Percentiles rank a stretch among this genome's conserved stretches.
phyloP scores from a whole-genome alignment of 2,797 vertebrate species.

The Sebastes vulpes region DNA sequence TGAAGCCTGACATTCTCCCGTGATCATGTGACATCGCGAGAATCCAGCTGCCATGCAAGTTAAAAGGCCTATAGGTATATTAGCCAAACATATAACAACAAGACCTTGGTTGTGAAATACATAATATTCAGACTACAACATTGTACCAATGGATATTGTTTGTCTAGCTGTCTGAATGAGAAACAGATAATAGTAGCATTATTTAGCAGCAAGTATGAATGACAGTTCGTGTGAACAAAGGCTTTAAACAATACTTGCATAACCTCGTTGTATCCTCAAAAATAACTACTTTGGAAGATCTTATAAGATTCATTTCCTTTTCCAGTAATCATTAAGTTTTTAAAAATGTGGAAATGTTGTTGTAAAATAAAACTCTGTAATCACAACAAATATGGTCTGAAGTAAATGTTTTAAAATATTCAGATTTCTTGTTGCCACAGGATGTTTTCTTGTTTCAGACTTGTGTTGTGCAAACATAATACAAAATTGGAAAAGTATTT shows the following conservation, averaged over 20 bases:
- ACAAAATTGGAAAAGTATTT: slow-evolving; percentile 24
- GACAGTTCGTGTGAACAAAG: neutral
- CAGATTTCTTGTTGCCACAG: neutral
- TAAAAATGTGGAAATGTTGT: neutral
- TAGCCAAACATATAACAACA: neutral
- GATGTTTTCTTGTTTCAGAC: neutral
- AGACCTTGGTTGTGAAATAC: neutral
- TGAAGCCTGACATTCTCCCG: too few relatives aligned
- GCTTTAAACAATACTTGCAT: neutral
- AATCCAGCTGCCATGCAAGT: too few relatives aligned
- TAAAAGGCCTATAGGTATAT: too few relatives aligned
- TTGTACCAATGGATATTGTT: neutral
- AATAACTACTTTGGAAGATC: neutral
- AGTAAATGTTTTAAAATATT: neutral
- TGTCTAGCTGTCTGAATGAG: neutral
- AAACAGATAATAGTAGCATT: neutral
- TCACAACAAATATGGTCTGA: neutral
- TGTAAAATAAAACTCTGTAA: slow-evolving; percentile 13
- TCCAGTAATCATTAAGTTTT: neutral
- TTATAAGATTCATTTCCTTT: neutral
- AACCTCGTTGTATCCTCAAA: neutral
- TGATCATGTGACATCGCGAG: too few relatives aligned
- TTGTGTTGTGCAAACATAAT: neutral
- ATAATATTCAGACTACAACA: neutral
- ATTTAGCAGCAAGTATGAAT: neutral